phyloP scores from a whole-genome alignment of 2,113 vertebrate species.

The Sminthopsis crassicaudata region DNA sequence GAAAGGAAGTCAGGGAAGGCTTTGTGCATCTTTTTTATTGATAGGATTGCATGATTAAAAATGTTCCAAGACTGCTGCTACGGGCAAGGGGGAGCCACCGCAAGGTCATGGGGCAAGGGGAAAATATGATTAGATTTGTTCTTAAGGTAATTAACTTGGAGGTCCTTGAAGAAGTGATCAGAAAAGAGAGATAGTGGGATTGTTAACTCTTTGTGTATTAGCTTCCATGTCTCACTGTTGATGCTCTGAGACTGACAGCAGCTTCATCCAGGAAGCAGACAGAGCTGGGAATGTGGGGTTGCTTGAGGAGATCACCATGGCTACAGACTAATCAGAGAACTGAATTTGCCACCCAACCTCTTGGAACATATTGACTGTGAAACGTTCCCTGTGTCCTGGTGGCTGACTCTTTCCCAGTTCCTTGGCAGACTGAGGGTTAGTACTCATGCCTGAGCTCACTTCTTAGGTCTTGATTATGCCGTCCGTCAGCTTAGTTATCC shows the following conservation, averaged over 20 bases:
- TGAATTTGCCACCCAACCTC: not conserved
- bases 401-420: not conserved
- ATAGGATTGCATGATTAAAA: not conserved
- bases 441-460: not conserved
- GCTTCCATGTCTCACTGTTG: not conserved
- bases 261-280: not conserved
- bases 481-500: not conserved
- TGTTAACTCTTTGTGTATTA: not conserved
- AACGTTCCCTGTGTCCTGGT: not conserved
- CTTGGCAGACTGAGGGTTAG: not conserved
- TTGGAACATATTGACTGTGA: not conserved
- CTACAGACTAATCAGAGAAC: slow-evolving; percentile 5
- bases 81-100: not conserved
- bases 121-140: not conserved
- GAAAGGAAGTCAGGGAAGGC: not conserved
- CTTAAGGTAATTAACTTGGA: not conserved
- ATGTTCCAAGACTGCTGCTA: not conserved
- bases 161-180: not conserved
- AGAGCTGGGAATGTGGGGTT: not conserved
- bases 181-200: not conserved
- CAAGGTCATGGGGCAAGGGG: not conserved
- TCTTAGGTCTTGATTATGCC: not conserved
- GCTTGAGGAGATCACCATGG: not conserved
- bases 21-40: not conserved
- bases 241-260: not conserved